Evolutionary conservation across 2,797 vertebrate species (phyloP).

Genomic region (Thripadectes ignobilis): DNA sequence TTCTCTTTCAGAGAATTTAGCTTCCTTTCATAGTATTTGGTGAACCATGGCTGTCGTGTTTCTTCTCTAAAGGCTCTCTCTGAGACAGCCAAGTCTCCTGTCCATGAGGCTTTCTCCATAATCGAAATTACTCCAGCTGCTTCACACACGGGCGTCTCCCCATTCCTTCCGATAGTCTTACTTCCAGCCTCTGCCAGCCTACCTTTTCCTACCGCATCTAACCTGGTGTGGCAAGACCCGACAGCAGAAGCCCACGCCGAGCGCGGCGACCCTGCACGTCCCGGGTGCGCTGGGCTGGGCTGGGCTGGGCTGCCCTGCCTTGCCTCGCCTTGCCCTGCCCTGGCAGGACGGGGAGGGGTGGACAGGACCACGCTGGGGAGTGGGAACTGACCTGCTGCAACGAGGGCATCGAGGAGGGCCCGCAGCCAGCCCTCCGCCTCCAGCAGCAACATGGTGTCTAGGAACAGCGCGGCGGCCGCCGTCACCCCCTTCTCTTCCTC

Average conservation of each 20-base stretch:
- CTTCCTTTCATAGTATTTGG: not conserved
- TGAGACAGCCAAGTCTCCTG: not conserved
- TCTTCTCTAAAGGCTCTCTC: not conserved
- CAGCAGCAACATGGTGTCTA: not conserved
- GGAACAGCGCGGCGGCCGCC: not conserved
- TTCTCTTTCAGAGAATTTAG: not conserved
- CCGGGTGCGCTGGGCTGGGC: no score
- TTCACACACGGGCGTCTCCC: rapidly evolving
- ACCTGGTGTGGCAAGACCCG: rapidly evolving
- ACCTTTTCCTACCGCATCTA: rapidly evolving
- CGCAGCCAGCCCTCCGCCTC: conserved; percentile 9
- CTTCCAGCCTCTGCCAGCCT: not conserved
- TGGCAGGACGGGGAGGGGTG: not conserved
- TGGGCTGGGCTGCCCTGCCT: no score
- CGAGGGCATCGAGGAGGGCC: not conserved
- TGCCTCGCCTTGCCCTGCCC: not conserved
- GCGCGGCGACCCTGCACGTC: rapidly evolving
- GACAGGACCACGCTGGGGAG: rapidly evolving
- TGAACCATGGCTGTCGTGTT: not conserved
- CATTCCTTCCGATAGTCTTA: rapidly evolving
- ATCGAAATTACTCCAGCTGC: no score
- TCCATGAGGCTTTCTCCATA: not conserved
- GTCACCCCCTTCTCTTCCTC: conserved; percentile 28
- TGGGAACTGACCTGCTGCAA: not conserved
- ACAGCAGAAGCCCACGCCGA: rapidly evolving